A percentile compares a stretch with the other conserved stretches of the same genome.
Conservation (phyloP, 1,140 invertebrate species). For the Campoletis sonorensis region DNA sequence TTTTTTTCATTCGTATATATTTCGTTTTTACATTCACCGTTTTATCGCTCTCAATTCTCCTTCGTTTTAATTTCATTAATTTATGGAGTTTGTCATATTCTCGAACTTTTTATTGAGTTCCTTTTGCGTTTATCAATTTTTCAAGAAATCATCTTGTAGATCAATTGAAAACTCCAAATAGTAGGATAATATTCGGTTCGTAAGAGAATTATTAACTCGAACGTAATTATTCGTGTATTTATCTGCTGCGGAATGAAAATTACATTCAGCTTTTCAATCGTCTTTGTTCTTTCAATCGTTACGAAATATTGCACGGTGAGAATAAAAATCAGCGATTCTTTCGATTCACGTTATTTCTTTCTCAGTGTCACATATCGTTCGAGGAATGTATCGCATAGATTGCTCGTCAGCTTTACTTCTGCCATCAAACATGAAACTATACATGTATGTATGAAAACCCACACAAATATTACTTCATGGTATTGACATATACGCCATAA, state of each 20-base stretch:
- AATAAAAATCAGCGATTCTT: neutral
- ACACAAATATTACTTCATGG: neutral
- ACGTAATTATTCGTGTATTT: too few species aligned
- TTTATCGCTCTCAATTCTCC: neutral
- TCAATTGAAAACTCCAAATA: too few species aligned
- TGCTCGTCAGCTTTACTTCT: neutral
- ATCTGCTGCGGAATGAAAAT: neutral
- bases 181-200: too few species aligned
- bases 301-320: slow-evolving; percentile 7
- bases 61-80: neutral
- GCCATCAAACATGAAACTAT: neutral
- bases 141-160: too few species aligned
- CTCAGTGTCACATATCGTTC: neutral
- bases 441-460: neutral
- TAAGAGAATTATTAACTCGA: too few species aligned
- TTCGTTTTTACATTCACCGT: too few species aligned
- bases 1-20: neutral
- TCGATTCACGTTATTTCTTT: neutral
- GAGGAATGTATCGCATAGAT: slow-evolving; percentile 3
- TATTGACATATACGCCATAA: neutral
- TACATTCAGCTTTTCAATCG: neutral
- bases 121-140: too few species aligned
- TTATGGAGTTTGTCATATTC: neutral
- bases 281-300: neutral
- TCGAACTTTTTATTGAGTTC: too few species aligned